Percentiles rank a stretch among this genome's conserved stretches.
These are phyloP conservation scores for Drosophila dives DNA, from an alignment of 2,888 invertebrate species.

Conservation along the genomic window DNA sequence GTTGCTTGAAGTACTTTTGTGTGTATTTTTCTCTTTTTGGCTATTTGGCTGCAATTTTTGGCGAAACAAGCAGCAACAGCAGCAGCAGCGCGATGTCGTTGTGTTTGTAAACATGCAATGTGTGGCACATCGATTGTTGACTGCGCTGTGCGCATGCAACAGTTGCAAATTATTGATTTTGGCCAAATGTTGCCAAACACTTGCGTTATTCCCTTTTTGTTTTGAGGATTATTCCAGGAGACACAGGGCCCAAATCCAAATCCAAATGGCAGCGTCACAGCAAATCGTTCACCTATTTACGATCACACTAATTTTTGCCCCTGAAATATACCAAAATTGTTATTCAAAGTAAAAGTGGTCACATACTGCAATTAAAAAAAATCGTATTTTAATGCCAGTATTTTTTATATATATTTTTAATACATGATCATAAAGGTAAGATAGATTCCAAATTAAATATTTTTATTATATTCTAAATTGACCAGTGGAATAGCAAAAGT, in stretches of 20 bases:
- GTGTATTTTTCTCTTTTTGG: slow-evolving; percentile 13
- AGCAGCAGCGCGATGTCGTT: slow-evolving; percentile 42
- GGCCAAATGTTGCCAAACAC: slow-evolving; percentile 24
- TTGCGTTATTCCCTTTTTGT: slow-evolving; percentile 29
- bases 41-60: slow-evolving; percentile 51
- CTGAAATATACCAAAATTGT: slow-evolving; percentile 39
- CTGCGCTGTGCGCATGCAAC: slow-evolving; percentile 49
- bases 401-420: slow-evolving; percentile 8
- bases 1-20: slow-evolving; percentile 12
- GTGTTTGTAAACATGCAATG: slow-evolving; percentile 66
- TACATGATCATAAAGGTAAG: slow-evolving; percentile 1
- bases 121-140: slow-evolving; percentile 57
- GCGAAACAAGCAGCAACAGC: slow-evolving; percentile 41
- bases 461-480: background rate
- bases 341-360: slow-evolving; percentile 24
- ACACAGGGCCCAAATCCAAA: slow-evolving; percentile 49
- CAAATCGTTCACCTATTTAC: slow-evolving; percentile 59
- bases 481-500: background rate
- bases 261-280: slow-evolving; percentile 64
- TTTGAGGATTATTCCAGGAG: slow-evolving; percentile 49
- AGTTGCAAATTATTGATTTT: slow-evolving; percentile 46
- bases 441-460: background rate
- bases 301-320: slow-evolving; percentile 57
- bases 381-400: slow-evolving; percentile 15
- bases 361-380: slow-evolving; percentile 18